Base-by-base conservation (phyloP, 2,888 invertebrate genomes). In the Coleophora flavipennella region DNA sequence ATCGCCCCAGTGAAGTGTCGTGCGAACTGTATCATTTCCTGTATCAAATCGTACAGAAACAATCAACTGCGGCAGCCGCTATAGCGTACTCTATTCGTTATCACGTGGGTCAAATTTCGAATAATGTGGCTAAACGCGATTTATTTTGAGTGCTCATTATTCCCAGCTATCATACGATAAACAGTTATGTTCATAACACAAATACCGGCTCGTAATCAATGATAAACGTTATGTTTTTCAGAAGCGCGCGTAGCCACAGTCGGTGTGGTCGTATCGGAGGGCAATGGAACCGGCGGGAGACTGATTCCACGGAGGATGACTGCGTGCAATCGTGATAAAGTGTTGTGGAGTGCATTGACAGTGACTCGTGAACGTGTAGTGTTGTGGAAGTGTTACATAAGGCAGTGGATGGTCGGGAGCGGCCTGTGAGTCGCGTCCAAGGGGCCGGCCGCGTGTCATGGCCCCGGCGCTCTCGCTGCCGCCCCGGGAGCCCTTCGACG, bases 391-490 rank as follows among this genome's bases (percentile, higher is more conserved):
- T 64, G 69, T 83, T 81, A 83, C 63, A 80, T 81, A 80, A 81
- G 78, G 63, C 55, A 49, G 49, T 65, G 53, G 51, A 79, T 83
- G 83, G 62, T 56, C 48, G 66, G 62, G 55, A 66, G 71, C 64
- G 65, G 67, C 69, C 70, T 70, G 67, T 80, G 20, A 20, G 20
- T 56, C 48, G 67, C 71, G 67, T 80, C 56, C 62, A 62, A 61
- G 70, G 64, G 72, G 67, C 66, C 63, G 70, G 75, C 69, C 67
- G 64, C 86, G 90, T 92, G 88, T 92, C 89, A 95, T 96, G 95
- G 95, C 95, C 89, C 95, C 95, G 87, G 95, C 95, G 88, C 90
- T 95, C 84, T 92, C 94, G 73, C 93, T 94, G 88, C 77, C 86
- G 65, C 81, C 76, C 54, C 80, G 69, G 65, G 66, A 69, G 55